Conservation (phyloP, 2,113 vertebrate genomes). For the Nothoprocta perdicaria region DNA sequence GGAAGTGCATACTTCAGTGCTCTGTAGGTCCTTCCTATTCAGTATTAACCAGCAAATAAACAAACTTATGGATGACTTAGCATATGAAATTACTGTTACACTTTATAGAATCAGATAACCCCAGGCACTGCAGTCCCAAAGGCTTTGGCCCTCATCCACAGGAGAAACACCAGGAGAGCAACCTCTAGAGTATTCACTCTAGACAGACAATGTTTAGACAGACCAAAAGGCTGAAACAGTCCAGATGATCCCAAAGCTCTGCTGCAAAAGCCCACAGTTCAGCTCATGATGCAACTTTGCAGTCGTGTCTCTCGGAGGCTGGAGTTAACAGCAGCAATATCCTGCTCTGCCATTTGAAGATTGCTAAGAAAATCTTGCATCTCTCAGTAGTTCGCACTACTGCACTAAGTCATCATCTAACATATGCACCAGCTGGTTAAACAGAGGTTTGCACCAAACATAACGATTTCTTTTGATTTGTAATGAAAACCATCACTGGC, state of each 20-base stretch:
- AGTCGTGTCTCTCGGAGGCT: not conserved
- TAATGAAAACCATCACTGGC: constrained; percentile 18
- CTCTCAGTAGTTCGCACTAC: not conserved
- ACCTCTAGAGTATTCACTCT: not conserved
- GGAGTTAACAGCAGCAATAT: not conserved
- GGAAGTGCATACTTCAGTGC: not conserved
- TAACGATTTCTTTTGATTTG: constrained; percentile 48
- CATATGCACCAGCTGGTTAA: constrained; percentile 11
- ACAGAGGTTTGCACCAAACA: not conserved
- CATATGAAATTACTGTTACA: not conserved
- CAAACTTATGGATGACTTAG: not conserved
- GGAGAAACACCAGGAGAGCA: not conserved
- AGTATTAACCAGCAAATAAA: not conserved
- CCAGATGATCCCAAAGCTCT: not conserved
- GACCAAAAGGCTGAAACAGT: not conserved
- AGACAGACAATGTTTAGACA: not conserved
- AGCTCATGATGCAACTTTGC: not conserved
- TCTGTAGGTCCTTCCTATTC: not conserved
- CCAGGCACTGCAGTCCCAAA: not conserved
- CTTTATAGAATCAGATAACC: not conserved
- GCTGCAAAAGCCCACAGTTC: not conserved
- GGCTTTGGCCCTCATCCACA: not conserved
- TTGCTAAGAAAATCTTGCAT: not conserved
- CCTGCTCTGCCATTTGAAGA: not conserved
- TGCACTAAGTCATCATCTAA: not conserved